phyloP scores from a whole-genome alignment of 2,888 invertebrate species.

The Hydriomena furcata region DNA sequence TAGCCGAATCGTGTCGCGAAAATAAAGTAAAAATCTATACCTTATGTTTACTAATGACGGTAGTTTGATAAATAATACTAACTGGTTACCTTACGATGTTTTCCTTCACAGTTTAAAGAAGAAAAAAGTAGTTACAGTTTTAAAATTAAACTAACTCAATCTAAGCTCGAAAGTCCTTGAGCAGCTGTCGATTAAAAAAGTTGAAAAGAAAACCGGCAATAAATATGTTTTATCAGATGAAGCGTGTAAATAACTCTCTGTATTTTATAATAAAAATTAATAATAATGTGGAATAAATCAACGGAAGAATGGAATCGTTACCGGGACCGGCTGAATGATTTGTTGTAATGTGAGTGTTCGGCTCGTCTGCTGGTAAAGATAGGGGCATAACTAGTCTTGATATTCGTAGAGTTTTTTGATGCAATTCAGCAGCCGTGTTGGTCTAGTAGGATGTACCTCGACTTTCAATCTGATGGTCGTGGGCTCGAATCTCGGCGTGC shows the following conservation, averaged over 20 bases:
- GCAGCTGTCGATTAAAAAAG: constrained; percentile 36
- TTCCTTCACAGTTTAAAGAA: too few species aligned
- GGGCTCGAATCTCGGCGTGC: too few species aligned
- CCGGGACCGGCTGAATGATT: constrained; percentile 77
- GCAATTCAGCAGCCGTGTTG: too few species aligned
- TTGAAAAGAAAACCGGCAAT: constrained; percentile 28
- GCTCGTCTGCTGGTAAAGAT: constrained; percentile 54
- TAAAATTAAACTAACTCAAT: constrained; percentile 6
- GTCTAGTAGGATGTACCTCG: too few species aligned
- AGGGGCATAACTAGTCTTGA: constrained; percentile 44
- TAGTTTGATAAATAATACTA: too few species aligned
- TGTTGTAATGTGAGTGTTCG: constrained; percentile 77
- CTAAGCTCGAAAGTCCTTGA: constrained; percentile 25
- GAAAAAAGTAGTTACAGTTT: neutral
- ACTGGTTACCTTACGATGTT: too few species aligned
- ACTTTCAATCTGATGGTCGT: too few species aligned
- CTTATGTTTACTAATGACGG: too few species aligned
- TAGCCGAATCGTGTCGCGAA: too few species aligned
- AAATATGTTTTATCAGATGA: constrained; percentile 38
- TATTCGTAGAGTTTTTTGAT: constrained; percentile 44
- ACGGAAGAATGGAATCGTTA: constrained; percentile 79
- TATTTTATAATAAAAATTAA: constrained; percentile 67
- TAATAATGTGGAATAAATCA: constrained; percentile 82
- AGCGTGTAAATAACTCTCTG: constrained; percentile 40
- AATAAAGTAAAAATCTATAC: too few species aligned